Conservation (phyloP, 2,797 vertebrate species). For the Spinus pinus region DNA sequence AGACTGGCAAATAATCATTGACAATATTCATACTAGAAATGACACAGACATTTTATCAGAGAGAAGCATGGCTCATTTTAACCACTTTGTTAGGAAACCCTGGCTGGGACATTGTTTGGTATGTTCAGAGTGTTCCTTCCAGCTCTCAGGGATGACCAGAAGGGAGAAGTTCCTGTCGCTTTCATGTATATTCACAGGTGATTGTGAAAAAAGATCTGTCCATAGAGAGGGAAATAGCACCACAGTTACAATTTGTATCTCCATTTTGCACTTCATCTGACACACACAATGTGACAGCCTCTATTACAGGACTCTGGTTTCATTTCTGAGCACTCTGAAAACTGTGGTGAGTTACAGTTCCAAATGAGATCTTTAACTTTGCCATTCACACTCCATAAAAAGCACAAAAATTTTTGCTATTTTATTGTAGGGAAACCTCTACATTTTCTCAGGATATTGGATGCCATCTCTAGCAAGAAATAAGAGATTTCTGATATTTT, state of each 20-base stretch:
- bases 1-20: neutral
- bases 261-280: neutral
- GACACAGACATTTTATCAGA: neutral
- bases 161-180: neutral
- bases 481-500: neutral
- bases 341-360: neutral
- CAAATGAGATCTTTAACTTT: neutral
- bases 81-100: neutral
- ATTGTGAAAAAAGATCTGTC: neutral
- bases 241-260: neutral
- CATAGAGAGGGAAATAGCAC: neutral
- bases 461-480: neutral
- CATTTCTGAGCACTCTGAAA: neutral
- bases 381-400: neutral
- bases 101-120: neutral
- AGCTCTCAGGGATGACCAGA: neutral
- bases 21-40: neutral
- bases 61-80: neutral
- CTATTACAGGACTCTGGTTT: neutral
- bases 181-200: neutral
- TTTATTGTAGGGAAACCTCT: neutral
- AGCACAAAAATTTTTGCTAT: neutral
- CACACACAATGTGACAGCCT: neutral
- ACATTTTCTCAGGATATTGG: neutral
- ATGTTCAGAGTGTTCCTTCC: neutral